Evolutionary conservation across 2,113 vertebrate species (phyloP).

Genomic region (Xiphorhynchus elegans): DNA sequence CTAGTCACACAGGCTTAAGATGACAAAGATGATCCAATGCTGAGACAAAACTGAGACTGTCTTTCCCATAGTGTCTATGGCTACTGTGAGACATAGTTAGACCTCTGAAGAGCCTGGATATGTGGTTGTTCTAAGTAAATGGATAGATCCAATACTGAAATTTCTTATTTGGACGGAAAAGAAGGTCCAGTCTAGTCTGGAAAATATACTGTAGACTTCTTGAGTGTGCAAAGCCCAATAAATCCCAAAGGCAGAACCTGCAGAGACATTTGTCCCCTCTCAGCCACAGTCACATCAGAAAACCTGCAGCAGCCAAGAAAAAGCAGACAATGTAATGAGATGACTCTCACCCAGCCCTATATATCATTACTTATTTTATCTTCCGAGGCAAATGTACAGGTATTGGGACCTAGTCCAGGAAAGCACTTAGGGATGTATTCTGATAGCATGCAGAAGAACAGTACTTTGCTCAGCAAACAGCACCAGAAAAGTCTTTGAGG

Average conservation of each 20-base stretch:
- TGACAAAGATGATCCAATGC: neutral
- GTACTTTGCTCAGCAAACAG: constrained; percentile 3
- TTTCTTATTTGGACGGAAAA: neutral
- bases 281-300: neutral
- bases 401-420: constrained; percentile 55
- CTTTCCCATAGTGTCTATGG: neutral
- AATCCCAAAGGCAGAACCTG: neutral
- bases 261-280: neutral
- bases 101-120: neutral
- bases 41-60: neutral
- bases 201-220: neutral
- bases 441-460: neutral
- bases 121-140: neutral
- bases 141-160: neutral
- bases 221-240: neutral
- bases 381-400: constrained; percentile 26
- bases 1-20: neutral
- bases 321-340: constrained; percentile 47
- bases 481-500: neutral
- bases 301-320: constrained; percentile 43
- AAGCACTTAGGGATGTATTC: constrained; percentile 52
- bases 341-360: constrained; percentile 37
- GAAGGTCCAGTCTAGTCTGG: neutral
- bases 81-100: neutral
- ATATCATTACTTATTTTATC: constrained; percentile 53